Percentiles rank a stretch among this genome's conserved stretches.
Evolutionary conservation across 1,140 invertebrate species (phyloP).

Genomic region (Drosophila kanapiae): DNA sequence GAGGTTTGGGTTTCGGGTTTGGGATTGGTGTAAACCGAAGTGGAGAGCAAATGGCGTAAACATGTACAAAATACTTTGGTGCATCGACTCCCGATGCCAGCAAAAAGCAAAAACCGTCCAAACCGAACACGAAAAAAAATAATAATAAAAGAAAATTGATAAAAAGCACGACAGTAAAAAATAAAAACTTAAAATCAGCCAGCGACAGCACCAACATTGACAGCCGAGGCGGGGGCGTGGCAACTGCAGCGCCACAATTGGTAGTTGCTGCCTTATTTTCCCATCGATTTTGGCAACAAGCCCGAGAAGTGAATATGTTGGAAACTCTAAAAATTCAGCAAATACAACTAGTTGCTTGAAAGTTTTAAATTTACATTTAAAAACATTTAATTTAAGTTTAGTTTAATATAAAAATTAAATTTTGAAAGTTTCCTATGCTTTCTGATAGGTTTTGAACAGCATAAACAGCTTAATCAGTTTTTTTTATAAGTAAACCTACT

Average conservation of each 20-base stretch:
- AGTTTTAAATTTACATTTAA: neutral
- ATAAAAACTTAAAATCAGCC: conserved; percentile 19
- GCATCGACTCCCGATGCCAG: conserved; percentile 32
- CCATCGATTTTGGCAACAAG: conserved; percentile 29
- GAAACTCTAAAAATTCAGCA: conserved; percentile 1
- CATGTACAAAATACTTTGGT: conserved; percentile 81
- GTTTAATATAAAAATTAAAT: neutral
- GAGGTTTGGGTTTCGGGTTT: neutral
- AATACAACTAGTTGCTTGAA: neutral
- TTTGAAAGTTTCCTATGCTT: neutral
- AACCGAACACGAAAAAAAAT: neutral
- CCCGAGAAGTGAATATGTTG: conserved; percentile 6
- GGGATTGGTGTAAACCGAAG: conserved; percentile 1
- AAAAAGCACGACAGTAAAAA: conserved; percentile 50
- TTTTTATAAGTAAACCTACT: neutral
- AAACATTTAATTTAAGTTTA: neutral
- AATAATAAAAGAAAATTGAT: conserved; percentile 52
- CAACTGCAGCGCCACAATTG: conserved; percentile 32
- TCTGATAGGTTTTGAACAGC: neutral
- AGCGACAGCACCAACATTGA: conserved; percentile 45
- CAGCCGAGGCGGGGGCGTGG: conserved; percentile 13
- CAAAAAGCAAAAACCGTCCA: conserved; percentile 9
- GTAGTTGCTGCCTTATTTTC: too few species aligned
- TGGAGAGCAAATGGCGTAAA: conserved; percentile 71
- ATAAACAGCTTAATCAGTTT: neutral